Evolutionary conservation across 2,888 invertebrate genomes (phyloP), one percentile per base, ranked within the genome.

Genomic region (Dicyrtoma fusca): DNA sequence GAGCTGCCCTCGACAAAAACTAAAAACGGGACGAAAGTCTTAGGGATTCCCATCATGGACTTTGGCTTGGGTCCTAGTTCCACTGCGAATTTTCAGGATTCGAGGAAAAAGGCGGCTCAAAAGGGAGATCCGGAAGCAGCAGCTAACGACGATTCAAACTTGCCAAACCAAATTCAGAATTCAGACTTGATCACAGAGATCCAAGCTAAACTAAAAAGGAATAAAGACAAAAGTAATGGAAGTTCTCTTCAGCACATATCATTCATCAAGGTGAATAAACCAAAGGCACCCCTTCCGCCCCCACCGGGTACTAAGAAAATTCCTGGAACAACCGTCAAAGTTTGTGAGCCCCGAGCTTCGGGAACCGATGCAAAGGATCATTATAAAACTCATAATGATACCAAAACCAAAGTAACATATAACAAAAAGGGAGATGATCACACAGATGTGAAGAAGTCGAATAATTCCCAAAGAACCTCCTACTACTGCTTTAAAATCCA

Each of bases 281-380:
- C 80, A 11, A 77, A 77, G 26, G 79, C 79, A 49, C 79, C 80
- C 0, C 80, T 79, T 13, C 80, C 80, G n/a, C 80, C 80, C 14
- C 80, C 80, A 13, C 80, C 80, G 14, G 34, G 34, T 34, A 34
- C 3, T 34, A 34, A 44, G 26, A 61, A 64, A 14, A 62, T 42
- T 53, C 19, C 71, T 11, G 62, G 34, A 34, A 34, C 57, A 19
- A 34, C 13, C 25, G 57, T 25, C 44, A 62, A 62, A 62, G n/a
- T 3, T 14, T n/a, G 4, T 26, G 17, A 59, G n/a, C 26, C 26
- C 1, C 2, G 8, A 23, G 13, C 59, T 26, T 13, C 59, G 6
- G 21, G 2, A 19, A 21, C 11, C 19, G 21, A 11, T 6, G 14
- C 14, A 14, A 49, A 49, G 11, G 17, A 17, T 49, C 13, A 4